These are phyloP conservation scores for Cranoglanis bouderius DNA, from an alignment of 2,113 vertebrate genomes.

Conservation along the genomic window DNA sequence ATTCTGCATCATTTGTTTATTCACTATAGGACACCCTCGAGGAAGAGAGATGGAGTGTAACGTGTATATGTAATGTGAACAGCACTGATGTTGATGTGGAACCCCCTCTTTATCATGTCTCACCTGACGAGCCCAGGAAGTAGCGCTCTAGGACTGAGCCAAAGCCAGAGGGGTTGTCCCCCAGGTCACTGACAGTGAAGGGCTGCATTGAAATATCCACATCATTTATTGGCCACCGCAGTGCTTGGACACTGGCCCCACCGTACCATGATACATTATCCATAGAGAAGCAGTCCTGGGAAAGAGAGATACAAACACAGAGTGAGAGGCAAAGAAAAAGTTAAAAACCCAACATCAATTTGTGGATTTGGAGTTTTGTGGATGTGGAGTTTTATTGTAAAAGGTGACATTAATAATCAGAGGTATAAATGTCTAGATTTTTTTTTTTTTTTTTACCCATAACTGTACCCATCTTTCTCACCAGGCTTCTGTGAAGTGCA, in stretches of 20 bases:
- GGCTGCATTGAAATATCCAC: constrained; percentile 76
- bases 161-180: constrained; percentile 72
- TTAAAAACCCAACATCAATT: not conserved
- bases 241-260: constrained; percentile 74
- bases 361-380: not conserved
- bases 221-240: constrained; percentile 83
- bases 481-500: not conserved
- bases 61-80: not conserved
- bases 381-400: not conserved
- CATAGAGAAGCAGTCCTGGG: constrained; percentile 91
- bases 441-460: not conserved
- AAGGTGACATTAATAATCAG: not conserved
- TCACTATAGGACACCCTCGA: constrained; percentile 33
- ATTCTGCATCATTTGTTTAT: constrained; percentile 16
- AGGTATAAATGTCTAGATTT: not conserved
- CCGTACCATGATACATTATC: constrained; percentile 88
- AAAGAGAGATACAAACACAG: not conserved
- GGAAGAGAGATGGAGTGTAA: not conserved
- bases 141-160: constrained; percentile 85
- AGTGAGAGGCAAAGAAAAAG: not conserved
- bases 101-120: constrained; percentile 25
- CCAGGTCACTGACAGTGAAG: constrained; percentile 75
- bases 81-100: not conserved
- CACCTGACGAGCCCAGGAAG: constrained; percentile 88
- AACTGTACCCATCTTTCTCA: not conserved